phyloP scores from a whole-genome alignment of 1,140 invertebrate species.

The Drosophila ambigua region DNA sequence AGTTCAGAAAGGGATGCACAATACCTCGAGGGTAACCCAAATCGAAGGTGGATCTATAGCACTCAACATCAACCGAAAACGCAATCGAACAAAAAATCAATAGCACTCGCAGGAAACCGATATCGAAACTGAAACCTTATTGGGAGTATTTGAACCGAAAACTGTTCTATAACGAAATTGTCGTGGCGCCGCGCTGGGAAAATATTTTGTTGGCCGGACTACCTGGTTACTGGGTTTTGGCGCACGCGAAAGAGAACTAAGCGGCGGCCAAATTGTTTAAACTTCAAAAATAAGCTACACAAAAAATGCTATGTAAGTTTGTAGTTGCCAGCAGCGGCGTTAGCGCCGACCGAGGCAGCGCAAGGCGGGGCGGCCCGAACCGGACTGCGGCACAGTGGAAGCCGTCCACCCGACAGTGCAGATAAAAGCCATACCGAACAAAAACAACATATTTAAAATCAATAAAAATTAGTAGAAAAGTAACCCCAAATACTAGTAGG shows the following conservation, averaged over 20 bases:
- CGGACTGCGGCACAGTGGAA: background rate
- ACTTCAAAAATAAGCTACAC: constrained; percentile 53
- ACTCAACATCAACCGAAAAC: background rate
- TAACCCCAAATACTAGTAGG: too few relatives aligned
- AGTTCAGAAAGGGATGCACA: constrained; percentile 24
- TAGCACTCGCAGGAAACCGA: background rate
- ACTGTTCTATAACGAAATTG: constrained; percentile 5
- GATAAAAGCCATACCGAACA: too few relatives aligned
- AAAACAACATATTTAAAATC: too few relatives aligned
- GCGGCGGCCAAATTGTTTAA: constrained; percentile 64
- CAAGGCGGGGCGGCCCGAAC: constrained; percentile 13
- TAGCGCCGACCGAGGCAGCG: constrained; percentile 9
- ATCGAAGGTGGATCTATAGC: constrained; percentile 6
- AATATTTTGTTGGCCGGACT: constrained; percentile 31
- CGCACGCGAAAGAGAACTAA: constrained; percentile 76
- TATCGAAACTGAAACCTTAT: constrained; percentile 4
- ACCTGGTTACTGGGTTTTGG: constrained; percentile 69
- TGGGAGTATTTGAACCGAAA: too few relatives aligned
- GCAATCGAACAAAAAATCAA: constrained; percentile 5
- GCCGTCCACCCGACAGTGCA: too few relatives aligned
- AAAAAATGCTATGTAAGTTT: constrained; percentile 27
- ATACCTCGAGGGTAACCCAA: constrained; percentile 7
- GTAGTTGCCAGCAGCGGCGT: background rate
- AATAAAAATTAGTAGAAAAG: too few relatives aligned
- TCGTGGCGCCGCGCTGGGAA: constrained; percentile 10